These are phyloP conservation scores for Neomorphus geoffroyi DNA, from an alignment of 2,797 vertebrate species.

Conservation along the genomic window DNA sequence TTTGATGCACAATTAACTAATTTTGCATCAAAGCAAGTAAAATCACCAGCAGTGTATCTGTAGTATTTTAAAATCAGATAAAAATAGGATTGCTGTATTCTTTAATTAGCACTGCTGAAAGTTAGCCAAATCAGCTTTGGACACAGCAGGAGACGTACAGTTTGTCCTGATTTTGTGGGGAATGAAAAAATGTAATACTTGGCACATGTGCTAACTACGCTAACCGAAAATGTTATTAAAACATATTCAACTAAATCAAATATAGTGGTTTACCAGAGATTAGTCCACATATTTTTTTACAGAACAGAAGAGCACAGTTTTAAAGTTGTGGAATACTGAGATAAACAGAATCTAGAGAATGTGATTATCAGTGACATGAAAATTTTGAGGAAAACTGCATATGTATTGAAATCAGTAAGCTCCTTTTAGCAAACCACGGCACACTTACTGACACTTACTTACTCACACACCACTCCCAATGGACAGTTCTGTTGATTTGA, in stretches of 20 bases:
- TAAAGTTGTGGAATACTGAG: neutral
- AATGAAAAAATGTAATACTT: conserved; percentile 73
- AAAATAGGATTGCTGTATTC: conserved; percentile 74
- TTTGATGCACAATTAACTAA: conserved; percentile 35
- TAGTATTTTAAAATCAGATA: conserved; percentile 71
- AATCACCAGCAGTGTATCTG: conserved; percentile 46
- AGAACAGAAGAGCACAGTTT: conserved; percentile 18
- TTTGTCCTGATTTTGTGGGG: conserved; percentile 75
- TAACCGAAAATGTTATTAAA: conserved; percentile 70
- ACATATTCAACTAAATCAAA: conserved; percentile 60
- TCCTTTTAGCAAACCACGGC: neutral
- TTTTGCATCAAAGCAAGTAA: conserved; percentile 54
- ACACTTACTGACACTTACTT: neutral
- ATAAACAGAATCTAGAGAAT: neutral
- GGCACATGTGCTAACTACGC: conserved; percentile 64
- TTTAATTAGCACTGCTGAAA: conserved; percentile 76
- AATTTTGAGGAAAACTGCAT: neutral
- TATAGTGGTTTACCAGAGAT: conserved; percentile 55
- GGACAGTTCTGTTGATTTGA: neutral
- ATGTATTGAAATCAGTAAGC: neutral
- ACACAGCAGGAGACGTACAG: conserved; percentile 71
- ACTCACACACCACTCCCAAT: neutral
- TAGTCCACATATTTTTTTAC: conserved; percentile 50
- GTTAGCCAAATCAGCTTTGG: conserved; percentile 68
- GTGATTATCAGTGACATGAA: neutral